Evolutionary conservation across 2,888 invertebrate genomes (phyloP).

Genomic region (Drosophila nr. perissopoda): DNA sequence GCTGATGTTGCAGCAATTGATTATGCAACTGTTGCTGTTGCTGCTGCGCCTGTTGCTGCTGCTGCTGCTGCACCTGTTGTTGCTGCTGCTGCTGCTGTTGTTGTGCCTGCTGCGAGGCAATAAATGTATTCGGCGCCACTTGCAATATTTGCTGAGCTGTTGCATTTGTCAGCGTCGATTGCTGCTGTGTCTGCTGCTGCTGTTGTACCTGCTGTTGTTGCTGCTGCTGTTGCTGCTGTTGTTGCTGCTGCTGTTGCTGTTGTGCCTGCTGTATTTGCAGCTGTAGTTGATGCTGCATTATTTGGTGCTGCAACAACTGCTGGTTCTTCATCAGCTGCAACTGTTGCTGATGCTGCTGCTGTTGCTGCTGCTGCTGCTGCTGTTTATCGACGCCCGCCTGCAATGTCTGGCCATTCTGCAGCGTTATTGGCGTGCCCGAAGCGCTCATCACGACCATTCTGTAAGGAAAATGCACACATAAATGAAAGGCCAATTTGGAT

Average conservation of each 20-base stretch:
- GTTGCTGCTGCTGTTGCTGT: constrained; percentile 83
- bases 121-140: constrained; percentile 84
- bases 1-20: constrained; percentile 82
- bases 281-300: constrained; percentile 71
- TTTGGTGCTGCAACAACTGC: constrained; percentile 76
- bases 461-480: constrained; percentile 8
- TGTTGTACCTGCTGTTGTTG: constrained; percentile 81
- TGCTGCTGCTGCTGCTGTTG: constrained; percentile 80
- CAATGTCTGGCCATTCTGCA: constrained; percentile 83
- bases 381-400: constrained; percentile 83
- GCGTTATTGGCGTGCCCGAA: constrained; percentile 82
- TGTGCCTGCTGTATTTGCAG: constrained; percentile 78
- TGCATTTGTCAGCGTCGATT: constrained; percentile 67
- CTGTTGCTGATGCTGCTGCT: constrained; percentile 81
- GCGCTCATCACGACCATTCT: constrained; percentile 85
- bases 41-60: constrained; percentile 70
- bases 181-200: constrained; percentile 84
- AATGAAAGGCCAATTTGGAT: background rate
- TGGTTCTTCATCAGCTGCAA: constrained; percentile 81
- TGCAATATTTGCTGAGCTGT: constrained; percentile 81
- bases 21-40: constrained; percentile 79
- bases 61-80: constrained; percentile 71
- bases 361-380: constrained; percentile 76
- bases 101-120: constrained; percentile 86
- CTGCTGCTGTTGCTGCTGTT: constrained; percentile 76